Conservation (phyloP, 1,140 invertebrate species). For the Prorops nasuta region DNA sequence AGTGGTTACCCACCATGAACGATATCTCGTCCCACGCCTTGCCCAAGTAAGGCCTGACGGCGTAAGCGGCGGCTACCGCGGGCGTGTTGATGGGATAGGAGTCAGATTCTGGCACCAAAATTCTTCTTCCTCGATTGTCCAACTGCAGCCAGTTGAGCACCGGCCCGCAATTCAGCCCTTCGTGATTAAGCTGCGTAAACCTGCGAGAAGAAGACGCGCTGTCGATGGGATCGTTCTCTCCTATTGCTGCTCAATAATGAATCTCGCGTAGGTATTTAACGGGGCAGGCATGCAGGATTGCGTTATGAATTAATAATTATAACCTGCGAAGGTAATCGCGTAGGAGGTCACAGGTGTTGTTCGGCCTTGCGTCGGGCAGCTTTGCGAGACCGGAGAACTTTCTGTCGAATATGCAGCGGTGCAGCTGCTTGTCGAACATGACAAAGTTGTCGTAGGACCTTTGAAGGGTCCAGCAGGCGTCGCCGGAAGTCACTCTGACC, state of each 20-base stretch:
- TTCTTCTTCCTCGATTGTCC: conserved; percentile 75
- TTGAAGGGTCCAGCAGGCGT: conserved; percentile 77
- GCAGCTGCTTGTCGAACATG: conserved; percentile 88
- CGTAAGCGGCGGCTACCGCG: conserved; percentile 94
- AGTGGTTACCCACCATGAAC: conserved; percentile 59
- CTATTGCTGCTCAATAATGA: too few species aligned
- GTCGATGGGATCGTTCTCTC: too few species aligned
- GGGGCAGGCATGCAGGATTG: too few species aligned
- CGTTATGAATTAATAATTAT: too few species aligned
- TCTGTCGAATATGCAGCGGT: conserved; percentile 93
- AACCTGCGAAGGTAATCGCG: conserved; percentile 75
- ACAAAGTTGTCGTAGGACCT: conserved; percentile 84
- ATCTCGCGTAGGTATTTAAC: too few species aligned
- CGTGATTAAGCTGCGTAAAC: conserved; percentile 84
- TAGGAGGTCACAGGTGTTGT: conserved; percentile 54
- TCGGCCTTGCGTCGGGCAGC: conserved; percentile 55
- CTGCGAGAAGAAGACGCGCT: too few species aligned
- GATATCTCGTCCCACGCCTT: conserved; percentile 79
- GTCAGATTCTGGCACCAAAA: conserved; percentile 70
- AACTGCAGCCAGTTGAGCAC: conserved; percentile 93
- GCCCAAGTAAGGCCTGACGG: conserved; percentile 86
- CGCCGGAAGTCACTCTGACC: conserved; percentile 70
- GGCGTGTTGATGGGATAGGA: conserved; percentile 96
- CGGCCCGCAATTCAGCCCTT: conserved; percentile 93
- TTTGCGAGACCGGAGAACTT: conserved; percentile 86